Conservation (phyloP, 2,113 vertebrate genomes). For the Reinhardtius hippoglossoides region DNA sequence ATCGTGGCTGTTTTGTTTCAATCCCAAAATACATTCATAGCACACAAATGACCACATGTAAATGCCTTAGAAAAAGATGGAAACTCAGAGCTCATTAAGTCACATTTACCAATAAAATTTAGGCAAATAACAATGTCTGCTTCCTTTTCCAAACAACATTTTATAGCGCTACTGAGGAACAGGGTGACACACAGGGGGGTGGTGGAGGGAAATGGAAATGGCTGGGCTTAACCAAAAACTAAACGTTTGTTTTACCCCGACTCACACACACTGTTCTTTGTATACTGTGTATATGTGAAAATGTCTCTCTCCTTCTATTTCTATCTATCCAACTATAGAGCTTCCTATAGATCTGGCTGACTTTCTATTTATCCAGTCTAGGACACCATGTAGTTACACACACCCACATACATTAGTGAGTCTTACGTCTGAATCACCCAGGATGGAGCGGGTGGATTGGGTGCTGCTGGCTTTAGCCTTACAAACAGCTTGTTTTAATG, state of each 20-base stretch:
- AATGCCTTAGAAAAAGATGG: conserved; percentile 29
- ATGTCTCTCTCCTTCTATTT: neutral
- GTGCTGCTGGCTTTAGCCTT: conserved; percentile 46
- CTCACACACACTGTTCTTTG: conserved; percentile 40
- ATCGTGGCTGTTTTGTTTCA: conserved; percentile 28
- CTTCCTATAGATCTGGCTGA: neutral
- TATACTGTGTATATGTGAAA: neutral
- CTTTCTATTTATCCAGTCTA: neutral
- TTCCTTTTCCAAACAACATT: conserved; percentile 56
- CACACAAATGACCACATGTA: conserved; percentile 38
- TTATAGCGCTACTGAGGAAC: conserved; percentile 41
- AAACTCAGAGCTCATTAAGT: conserved; percentile 50
- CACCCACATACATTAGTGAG: neutral
- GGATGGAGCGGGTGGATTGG: conserved; percentile 23
- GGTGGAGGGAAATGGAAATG: conserved; percentile 22
- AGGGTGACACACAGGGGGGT: neutral
- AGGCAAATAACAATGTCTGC: conserved; percentile 51
- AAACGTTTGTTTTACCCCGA: conserved; percentile 41
- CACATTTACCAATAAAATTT: conserved; percentile 57
- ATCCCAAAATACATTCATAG: conserved; percentile 29
- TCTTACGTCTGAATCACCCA: neutral
- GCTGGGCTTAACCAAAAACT: conserved; percentile 44
- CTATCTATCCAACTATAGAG: neutral
- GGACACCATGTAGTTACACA: neutral
- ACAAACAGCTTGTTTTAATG: conserved; percentile 72